Base-by-base conservation (phyloP, 2,113 vertebrate species). In the Pipa parva region DNA sequence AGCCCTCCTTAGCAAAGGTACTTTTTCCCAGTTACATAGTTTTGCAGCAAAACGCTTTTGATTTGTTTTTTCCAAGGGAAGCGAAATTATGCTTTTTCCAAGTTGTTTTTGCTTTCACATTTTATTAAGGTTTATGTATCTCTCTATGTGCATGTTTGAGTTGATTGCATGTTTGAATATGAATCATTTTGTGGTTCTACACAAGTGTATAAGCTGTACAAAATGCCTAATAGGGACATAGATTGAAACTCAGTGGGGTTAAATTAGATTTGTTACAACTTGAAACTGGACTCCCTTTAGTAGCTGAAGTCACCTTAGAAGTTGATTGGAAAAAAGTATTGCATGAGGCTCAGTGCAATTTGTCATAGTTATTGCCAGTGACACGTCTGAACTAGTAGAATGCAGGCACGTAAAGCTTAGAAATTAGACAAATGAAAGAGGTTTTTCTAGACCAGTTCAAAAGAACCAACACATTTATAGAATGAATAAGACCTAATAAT, bases 321-420 rank as follows among this genome's bases (percentile, higher is more conserved):
- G 75, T 63, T 72, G 75, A 57, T 74, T 74, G 57, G 66, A 63
- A 72, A 80, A 76, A 76, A 78, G 58, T 13, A 74, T 73, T 79
- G 69, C 71, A 75, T 68, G 80, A 81, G 74, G 80, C 80, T 71
- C 70, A 64, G 64, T 75, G 78, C 87, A 91, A 91, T 97, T 93
- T 93, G 90, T 97, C 92, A 91, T 91, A 84, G 76, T 94, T 93
- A 95, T 92, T 93, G 79, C 62, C 72, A 74, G 65, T 93, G 92
- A 94, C 83, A 80, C 83, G 88, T 91, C 87, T 84, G 87, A 92
- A 90, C 81, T 90, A 88, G 83, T 62, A 79, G 71, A 73, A 66
- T 67, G 65, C 72, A 81, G 76, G 78, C 74, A 70, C 49, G 60
- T 57, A 85, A 79, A 71, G 55, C 78, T 76, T 73, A 75, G 80